Conservation (phyloP, 2,888 invertebrate species). For the Orthosia cruda region DNA sequence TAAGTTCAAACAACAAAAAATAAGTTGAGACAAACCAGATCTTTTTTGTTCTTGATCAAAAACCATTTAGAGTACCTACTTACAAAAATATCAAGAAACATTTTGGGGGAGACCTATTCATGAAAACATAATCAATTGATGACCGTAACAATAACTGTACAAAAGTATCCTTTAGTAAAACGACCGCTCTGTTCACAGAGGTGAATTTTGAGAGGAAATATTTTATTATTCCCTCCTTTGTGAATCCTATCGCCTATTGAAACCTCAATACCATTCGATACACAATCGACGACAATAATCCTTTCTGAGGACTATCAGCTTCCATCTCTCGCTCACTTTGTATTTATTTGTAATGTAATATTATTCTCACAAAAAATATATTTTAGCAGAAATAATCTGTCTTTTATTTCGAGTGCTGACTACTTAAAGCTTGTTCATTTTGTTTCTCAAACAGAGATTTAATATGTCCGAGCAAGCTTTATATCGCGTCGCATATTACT, state of each 20-base stretch:
- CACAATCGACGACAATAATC: constrained; percentile 17
- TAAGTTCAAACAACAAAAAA: neutral
- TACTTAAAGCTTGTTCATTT: neutral
- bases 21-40: neutral
- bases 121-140: neutral
- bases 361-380: neutral
- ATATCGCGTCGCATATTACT: constrained; percentile 8
- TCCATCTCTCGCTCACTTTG: neutral
- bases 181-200: neutral
- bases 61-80: neutral
- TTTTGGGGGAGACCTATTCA: neutral
- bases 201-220: neutral
- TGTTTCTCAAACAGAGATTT: constrained; percentile 8
- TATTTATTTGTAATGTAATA: constrained; percentile 15
- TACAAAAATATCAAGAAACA: too few species aligned
- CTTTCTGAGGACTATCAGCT: constrained; percentile 34
- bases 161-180: neutral
- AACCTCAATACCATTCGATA: constrained; percentile 17
- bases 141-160: neutral
- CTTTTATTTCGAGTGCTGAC: neutral
- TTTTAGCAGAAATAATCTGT: neutral
- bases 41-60: neutral
- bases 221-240: constrained; percentile 4
- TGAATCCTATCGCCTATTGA: constrained; percentile 18
- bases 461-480: constrained; percentile 14